Conservation (phyloP, 1,140 invertebrate genomes). For the Meloidogyne hapla region DNA sequence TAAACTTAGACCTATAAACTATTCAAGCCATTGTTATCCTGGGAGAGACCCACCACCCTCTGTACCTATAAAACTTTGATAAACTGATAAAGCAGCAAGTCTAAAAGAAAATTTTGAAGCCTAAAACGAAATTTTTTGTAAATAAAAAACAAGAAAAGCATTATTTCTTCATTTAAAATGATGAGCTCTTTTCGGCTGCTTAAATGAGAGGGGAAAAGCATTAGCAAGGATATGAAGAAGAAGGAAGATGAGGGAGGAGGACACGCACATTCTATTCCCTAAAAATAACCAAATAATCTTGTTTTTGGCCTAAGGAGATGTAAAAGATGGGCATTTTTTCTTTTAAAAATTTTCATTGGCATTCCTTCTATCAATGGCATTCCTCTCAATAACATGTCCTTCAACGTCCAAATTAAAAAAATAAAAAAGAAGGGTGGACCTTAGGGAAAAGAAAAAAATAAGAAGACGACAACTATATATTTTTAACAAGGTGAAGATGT, state of each 20-base stretch:
- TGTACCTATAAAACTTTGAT: too few species aligned
- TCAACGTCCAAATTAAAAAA: constrained; percentile 2
- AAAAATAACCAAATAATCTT: constrained; percentile 1
- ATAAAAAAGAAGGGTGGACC: not conserved
- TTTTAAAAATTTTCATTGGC: not conserved
- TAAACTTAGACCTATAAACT: too few species aligned
- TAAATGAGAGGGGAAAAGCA: not conserved
- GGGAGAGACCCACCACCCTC: too few species aligned
- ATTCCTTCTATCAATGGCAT: too few species aligned
- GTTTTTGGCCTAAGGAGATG: not conserved
- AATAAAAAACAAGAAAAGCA: not conserved
- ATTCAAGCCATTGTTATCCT: too few species aligned
- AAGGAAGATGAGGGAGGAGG: not conserved
- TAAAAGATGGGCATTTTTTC: not conserved
- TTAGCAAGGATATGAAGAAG: too few species aligned
- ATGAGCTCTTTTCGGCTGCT: not conserved
- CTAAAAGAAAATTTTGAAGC: not conserved
- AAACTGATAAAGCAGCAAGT: too few species aligned
- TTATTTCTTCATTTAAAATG: not conserved
- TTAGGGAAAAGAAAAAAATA: not conserved
- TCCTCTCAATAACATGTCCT: not conserved
- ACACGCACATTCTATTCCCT: not conserved
- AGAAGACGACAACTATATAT: not conserved
- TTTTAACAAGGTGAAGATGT: not conserved
- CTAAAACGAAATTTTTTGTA: not conserved